Percentiles rank a stretch among this genome's conserved stretches.
Evolutionary conservation across 2,888 invertebrate genomes (phyloP).

Genomic region (Ectobius pallidus): DNA sequence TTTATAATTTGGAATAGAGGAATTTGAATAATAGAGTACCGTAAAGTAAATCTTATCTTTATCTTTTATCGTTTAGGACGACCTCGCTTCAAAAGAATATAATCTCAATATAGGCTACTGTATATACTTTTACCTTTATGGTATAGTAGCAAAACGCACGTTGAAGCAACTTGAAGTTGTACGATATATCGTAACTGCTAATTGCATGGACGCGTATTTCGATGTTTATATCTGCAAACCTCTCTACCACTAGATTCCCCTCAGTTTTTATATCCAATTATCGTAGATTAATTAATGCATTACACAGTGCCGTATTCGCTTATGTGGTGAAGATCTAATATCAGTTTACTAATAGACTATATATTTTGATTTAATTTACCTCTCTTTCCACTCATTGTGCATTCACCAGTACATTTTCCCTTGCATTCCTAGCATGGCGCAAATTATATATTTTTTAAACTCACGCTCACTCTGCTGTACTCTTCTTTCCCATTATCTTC

Average conservation of each 20-base stretch:
- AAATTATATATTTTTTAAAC: slow-evolving; percentile 8
- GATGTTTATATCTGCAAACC: too few species aligned
- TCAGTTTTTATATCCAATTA: background rate
- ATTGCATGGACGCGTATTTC: too few species aligned
- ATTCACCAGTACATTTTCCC: background rate
- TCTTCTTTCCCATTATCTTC: background rate
- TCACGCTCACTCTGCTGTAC: background rate
- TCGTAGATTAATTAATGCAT: background rate
- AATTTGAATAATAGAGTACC: too few species aligned
- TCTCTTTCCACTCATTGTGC: background rate
- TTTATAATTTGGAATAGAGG: too few species aligned
- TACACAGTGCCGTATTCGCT: background rate
- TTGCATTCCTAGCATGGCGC: background rate
- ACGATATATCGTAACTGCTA: too few species aligned
- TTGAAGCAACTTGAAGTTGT: too few species aligned
- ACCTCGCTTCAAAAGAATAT: too few species aligned
- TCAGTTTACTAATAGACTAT: background rate
- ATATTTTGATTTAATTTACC: background rate
- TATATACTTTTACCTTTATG: too few species aligned
- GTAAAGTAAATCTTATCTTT: too few species aligned
- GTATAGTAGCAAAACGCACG: too few species aligned
- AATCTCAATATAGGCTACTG: too few species aligned
- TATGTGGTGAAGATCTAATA: background rate
- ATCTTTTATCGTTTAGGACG: too few species aligned
- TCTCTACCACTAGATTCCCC: background rate